Evolutionary conservation across 2,113 vertebrate genomes (phyloP).

Genomic region (Coreoperca whiteheadi): DNA sequence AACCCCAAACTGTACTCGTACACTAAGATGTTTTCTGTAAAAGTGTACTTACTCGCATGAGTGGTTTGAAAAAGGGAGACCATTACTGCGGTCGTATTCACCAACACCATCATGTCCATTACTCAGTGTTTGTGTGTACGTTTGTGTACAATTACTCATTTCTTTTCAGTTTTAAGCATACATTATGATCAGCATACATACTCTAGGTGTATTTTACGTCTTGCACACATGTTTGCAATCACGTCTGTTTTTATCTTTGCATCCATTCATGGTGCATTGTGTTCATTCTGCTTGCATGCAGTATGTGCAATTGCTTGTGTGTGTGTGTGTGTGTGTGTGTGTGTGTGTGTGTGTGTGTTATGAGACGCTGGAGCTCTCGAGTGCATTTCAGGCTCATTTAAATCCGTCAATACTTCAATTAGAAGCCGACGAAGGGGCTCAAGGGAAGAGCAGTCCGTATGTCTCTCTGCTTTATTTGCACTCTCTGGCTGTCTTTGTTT

Average conservation of each 20-base stretch:
- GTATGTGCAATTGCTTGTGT: constrained; percentile 12
- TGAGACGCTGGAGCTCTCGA: constrained; percentile 64
- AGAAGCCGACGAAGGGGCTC: constrained; percentile 77
- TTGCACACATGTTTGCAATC: not conserved
- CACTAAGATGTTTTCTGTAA: constrained; percentile 70
- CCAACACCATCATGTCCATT: constrained; percentile 17
- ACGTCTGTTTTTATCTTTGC: not conserved
- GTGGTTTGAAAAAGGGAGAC: constrained; percentile 77
- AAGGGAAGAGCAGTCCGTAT: constrained; percentile 74
- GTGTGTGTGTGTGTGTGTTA: constrained; percentile 14
- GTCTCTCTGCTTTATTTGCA: constrained; percentile 68
- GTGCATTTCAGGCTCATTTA: constrained; percentile 87
- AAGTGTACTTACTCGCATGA: constrained; percentile 77
- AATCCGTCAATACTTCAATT: constrained; percentile 86
- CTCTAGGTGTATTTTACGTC: not conserved
- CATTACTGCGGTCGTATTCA: constrained; percentile 68
- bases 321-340: constrained; percentile 32
- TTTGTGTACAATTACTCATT: constrained; percentile 25
- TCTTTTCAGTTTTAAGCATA: constrained; percentile 22
- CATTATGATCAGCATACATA: not conserved
- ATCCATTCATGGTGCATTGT: not conserved
- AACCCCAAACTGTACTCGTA: constrained; percentile 69
- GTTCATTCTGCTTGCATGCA: constrained; percentile 20
- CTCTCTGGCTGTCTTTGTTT: constrained; percentile 51
- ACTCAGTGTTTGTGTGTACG: constrained; percentile 11